Evolutionary conservation across 2,888 invertebrate genomes (phyloP), one percentile per base, ranked within the genome.

Genomic region (Drosophila maculinotata): DNA sequence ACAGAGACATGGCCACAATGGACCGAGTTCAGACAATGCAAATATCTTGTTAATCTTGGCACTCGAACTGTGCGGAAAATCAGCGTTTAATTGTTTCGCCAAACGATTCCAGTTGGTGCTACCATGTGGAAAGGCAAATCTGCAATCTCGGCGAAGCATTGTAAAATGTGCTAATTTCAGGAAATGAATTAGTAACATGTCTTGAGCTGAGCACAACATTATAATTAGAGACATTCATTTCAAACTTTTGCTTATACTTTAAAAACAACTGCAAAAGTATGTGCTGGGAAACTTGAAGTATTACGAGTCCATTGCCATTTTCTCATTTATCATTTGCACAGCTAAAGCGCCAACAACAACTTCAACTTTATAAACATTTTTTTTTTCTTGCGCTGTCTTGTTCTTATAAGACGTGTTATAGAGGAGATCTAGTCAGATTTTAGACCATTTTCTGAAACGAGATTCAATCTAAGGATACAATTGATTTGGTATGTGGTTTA

Each of bases 211-310:
- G 38, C 15, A 12, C 25, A 14, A 28, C 35, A 39, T 42, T 48
- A 14, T 62, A 69, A 69, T 63, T 62, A 49, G 66, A 39, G 38
- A 47, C 52, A 45, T 67, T 44, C 25, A 59, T 39, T 59, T 17
- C 2, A 12, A 48, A 57, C 38, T 56, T 58, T 52, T 31, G 30
- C 14, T 8, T 17, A 53, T 47, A 31, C 63, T 56, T 65, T 2
- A 20, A 12, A 49, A 53, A 47, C 35, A 49, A 59, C n/a, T 44
- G 25, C 9, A 9, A 45, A 56, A 48, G 49, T 31, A 44, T 30
- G 38, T 20, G 28, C n/a, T 9, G 35, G 15, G 0, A 35, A n/a
- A 23, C 23, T 38, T 12, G 17, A 42, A 58, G 35, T 31, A 31
- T 15, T 33, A 33, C 30, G 42, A 25, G 25, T 5, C 26, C 26